Base-by-base conservation (phyloP, 2,113 vertebrate genomes). In the Taxidea taxus region DNA sequence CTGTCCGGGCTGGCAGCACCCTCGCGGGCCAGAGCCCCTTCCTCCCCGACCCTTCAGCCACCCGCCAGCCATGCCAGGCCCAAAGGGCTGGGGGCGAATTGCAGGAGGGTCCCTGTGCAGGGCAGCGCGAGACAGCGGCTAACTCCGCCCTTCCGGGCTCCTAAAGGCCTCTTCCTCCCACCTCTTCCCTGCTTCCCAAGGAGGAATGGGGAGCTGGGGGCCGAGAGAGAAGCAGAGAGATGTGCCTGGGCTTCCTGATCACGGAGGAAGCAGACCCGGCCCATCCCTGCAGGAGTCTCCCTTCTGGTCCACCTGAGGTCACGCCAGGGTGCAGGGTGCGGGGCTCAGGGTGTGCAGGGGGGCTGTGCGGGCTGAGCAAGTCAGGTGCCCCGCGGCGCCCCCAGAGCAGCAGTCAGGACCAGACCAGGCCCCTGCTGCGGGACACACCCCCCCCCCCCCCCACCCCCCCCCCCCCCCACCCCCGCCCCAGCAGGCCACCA, bases 211-310 rank as follows among this genome's bases (percentile, higher is more conserved):
- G 54, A 5, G 42, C 13, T 29, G 0, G 39, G 37, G 25, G 60
- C 58, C 60, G 29, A 15, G 62, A 66, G 6, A 31, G 62, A 25
- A 16, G 9, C 14, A 3, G 1, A 4, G n/a, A 27, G 10, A 7
- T 1, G n/a, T 13, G 66, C 25, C 39, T 44, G 42, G 2, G 12
- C 34, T 64, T 75, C 10, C 75, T 37, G 21, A 56, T 37, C 44
- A 8, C 14, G 39, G 54, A 75, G 14, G 34, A 72, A 72, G 6
- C 21, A 16, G 37, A 18, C 66, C 31, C 31, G 2, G 31, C 62
- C 15, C 2, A 6, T 1, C 9, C 37, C 21, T 42, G 7, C 29
- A 34, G 44, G n/a, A 7, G 8, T 4, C 18, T 18, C 1, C n/a
- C 9, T 20, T 47, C 87, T 15, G 60, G 27, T 2, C 83, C 37